These are phyloP conservation scores for Coracias cyanogaster DNA, from an alignment of 2,797 vertebrate genomes.

Conservation along the genomic window DNA sequence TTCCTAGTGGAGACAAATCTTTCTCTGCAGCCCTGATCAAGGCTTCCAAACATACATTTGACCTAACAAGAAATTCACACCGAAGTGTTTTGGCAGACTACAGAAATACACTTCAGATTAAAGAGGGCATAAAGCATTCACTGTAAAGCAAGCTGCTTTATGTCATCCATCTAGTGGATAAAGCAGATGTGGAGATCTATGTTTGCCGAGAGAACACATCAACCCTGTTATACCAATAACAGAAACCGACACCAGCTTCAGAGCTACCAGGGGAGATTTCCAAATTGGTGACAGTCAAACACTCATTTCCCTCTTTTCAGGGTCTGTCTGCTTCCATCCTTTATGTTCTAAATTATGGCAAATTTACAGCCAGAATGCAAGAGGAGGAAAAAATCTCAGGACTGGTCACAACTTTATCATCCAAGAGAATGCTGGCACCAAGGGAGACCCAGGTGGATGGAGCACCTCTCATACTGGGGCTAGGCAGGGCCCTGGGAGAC, in stretches of 20 bases:
- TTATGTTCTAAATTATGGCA: background rate
- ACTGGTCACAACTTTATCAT: background rate
- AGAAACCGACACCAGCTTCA: background rate
- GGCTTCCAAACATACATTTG: slow-evolving; percentile 8
- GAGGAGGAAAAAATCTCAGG: background rate
- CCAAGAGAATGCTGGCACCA: background rate
- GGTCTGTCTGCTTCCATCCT: background rate
- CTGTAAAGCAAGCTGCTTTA: slow-evolving; percentile 23
- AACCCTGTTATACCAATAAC: background rate
- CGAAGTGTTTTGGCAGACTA: background rate
- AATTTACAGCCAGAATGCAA: background rate
- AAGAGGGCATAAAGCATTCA: slow-evolving; percentile 4
- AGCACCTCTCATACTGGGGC: background rate
- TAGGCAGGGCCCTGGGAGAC: background rate
- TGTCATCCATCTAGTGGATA: slow-evolving; percentile 4
- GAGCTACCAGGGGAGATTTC: background rate
- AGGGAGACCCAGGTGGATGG: background rate
- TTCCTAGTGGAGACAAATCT: slow-evolving; percentile 4
- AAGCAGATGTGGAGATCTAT: background rate
- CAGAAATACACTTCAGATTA: slow-evolving; percentile 35
- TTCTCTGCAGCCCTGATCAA: slow-evolving; percentile 15
- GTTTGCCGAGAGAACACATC: background rate
- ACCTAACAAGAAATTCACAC: slow-evolving; percentile 37
- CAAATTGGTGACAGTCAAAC: background rate
- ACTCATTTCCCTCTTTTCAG: background rate